Evolutionary conservation across 2,113 vertebrate species (phyloP), one percentile per base, ranked within the genome.

Genomic region (Phrynosoma blainvillii): DNA sequence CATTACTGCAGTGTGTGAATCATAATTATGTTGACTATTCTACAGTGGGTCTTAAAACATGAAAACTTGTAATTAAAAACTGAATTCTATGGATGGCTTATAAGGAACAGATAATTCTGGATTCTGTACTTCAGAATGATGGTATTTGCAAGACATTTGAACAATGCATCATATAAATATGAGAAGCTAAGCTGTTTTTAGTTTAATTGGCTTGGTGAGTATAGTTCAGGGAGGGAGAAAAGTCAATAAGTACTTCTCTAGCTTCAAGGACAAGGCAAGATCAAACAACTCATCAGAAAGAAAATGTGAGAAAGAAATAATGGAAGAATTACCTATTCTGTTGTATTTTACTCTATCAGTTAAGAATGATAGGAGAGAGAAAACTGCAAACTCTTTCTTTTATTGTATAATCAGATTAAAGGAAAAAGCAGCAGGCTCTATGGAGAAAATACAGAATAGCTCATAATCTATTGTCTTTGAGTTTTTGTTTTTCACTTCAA

Each of bases 151-250:
- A 87, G 70, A 74, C 92, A 36, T 89, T 86, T 82, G 30, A 84
- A 25, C 86, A 83, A 47, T 88, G 14, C 77, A 76, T 83, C 68
- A 90, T 74, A 83, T 90, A 90, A 89, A 87, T 88, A 89, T 89
- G 73, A 91, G 91, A 68, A 89, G 80, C 47, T 80, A 90, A 88
- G 82, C 75, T 78, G 86, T 91, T 93, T 87, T 80, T 80, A 54
- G 27, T 91, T 95, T 93, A 82, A 92, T 91, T 91, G 81, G 82
- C 86, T 91, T 94, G 83, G 40, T 87, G 82, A 92, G 85, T 93
- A 83, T 30, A 25, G 84, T 95, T 96, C 25, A 73, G 47, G 84
- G 84, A 92, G 91, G 88, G 90, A 94, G 84, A 93, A 92, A 90
- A 81, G 66, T 32, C 16, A 93, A 47, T 82, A 65, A 85, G 86